Evolutionary conservation across 2,113 vertebrate species (phyloP), one percentile per base, ranked within the genome.

Genomic region (Callocephalon fimbriatum): DNA sequence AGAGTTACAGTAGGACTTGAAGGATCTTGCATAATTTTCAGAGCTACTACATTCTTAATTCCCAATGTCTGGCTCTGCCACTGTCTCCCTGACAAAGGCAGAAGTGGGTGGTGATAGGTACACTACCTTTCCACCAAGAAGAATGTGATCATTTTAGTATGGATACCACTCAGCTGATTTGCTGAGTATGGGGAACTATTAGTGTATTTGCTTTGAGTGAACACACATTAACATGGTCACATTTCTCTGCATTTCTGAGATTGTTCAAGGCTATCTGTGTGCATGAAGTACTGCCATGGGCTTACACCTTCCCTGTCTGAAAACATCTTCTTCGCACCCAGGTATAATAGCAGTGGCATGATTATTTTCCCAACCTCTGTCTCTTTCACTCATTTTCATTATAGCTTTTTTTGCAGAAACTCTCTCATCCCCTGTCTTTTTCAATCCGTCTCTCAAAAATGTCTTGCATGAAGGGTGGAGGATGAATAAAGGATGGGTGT

Each of bases 331-430:
- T 93, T 26, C 19, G 50, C 42, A 66, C 31, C 37, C 42, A 77
- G 71, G 48, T 70, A 44, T 26, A 77, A 74, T 2, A 81, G 38
- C 12, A 8, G 76, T 25, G 47, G 38, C 18, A 81, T 21, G 42
- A 84, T 75, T 90, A 15, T 86, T 86, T 86, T 77, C n/a, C 37
- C 54, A 91, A 25, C 17, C 37, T 67, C 68, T 92, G 75, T 54
- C 44, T 92, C 76, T 84, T 92, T 71, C 27, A 48, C 42, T 84
- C 38, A 91, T 67, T 95, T 94, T 83, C 83, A 74, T 58, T 84
- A 73, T 15, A 79, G 12, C 2, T 5, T 38, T 84, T 85, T 65
- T 71, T 48, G 2, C n/a, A 40, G 18, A 38, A 40, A 32, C 56
- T 79, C 31, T 72, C 58, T 90, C 48, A 81, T 87, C 23, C 50